Conservation (phyloP, 2,888 invertebrate species). For the Timema cristinae region DNA sequence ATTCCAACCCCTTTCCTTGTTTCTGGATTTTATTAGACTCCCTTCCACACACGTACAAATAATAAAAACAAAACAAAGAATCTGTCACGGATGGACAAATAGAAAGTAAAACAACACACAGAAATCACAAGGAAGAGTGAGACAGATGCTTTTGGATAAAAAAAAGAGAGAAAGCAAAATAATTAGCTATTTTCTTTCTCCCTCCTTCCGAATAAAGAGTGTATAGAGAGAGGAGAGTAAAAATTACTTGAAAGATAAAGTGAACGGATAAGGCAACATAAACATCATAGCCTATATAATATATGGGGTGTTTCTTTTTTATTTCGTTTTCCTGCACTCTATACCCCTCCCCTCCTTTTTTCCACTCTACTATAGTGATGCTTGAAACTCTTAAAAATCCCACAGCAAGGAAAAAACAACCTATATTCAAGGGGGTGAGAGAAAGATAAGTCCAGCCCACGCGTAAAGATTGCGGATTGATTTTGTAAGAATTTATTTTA, state of each 20-base stretch:
- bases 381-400: no score
- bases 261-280: conserved; percentile 13
- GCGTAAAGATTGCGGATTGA: no score
- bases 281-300: conserved; percentile 10
- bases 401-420: no score
- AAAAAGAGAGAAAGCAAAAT: not conserved
- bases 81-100: not conserved
- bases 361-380: no score
- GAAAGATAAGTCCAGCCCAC: no score
- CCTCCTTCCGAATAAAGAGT: no score
- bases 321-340: not conserved
- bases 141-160: not conserved
- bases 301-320: conserved; percentile 9
- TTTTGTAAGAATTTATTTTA: no score
- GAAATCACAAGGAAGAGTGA: not conserved
- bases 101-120: not conserved
- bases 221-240: not conserved
- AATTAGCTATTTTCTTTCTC: not conserved
- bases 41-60: not conserved
- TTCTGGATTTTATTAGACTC: not conserved
- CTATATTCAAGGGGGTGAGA: no score
- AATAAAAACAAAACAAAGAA: not conserved
- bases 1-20: conserved; percentile 9
- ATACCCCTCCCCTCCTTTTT: no score
- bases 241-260: conserved; percentile 15